Percentiles rank a stretch among this genome's conserved stretches.
These are phyloP conservation scores for Elachura formosa DNA, from an alignment of 2,113 vertebrate species.

Conservation along the genomic window DNA sequence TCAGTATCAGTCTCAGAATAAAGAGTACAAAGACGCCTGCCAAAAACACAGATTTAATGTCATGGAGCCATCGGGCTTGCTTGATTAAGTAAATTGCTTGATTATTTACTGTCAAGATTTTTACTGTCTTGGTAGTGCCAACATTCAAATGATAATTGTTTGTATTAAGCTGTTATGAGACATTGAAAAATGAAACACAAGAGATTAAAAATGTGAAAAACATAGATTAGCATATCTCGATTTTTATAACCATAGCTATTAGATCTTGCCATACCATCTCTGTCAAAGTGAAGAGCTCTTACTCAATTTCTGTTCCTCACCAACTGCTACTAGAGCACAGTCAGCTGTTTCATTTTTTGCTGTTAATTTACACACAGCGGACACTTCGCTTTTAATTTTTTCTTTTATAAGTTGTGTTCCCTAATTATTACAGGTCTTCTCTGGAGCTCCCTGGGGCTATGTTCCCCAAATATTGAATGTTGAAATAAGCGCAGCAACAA, in stretches of 20 bases:
- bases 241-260: background rate
- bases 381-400: background rate
- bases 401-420: background rate
- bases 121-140: background rate
- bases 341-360: background rate
- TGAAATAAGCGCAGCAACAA: background rate
- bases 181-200: background rate
- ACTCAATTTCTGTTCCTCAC: background rate
- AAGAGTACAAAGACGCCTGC: background rate
- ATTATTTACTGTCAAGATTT: background rate
- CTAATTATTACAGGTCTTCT: background rate
- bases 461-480: background rate
- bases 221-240: background rate
- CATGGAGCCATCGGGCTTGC: background rate
- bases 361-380: fast-evolving
- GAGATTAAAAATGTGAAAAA: background rate
- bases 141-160: background rate
- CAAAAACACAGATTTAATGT: background rate
- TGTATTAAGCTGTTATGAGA: background rate
- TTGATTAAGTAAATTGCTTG: background rate
- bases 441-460: fast-evolving
- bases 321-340: background rate
- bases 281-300: background rate
- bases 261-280: fast-evolving
- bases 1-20: background rate